phyloP scores from a whole-genome alignment of 2,888 invertebrate species.

The Deilephila elpenor region DNA sequence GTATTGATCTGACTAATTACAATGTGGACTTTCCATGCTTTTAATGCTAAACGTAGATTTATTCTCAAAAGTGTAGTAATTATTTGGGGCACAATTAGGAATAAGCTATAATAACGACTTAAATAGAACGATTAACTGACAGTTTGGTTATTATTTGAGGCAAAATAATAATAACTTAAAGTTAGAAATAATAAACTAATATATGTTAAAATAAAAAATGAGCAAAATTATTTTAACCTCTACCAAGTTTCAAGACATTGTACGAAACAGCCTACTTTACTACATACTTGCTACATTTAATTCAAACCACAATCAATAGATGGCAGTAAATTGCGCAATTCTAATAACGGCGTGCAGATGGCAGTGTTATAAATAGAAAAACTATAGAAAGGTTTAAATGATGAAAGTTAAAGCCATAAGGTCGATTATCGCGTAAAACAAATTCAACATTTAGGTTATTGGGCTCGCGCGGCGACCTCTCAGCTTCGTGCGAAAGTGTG shows the following conservation, averaged over 20 bases:
- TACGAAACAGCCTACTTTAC: neutral
- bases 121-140: too few relatives aligned
- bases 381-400: slow-evolving; percentile 42
- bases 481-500: slow-evolving; percentile 72
- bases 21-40: neutral
- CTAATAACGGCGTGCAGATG: slow-evolving; percentile 46
- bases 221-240: neutral
- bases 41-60: too few relatives aligned
- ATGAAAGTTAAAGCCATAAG: slow-evolving; percentile 46
- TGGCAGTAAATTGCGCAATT: slow-evolving; percentile 43
- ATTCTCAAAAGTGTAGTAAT: neutral
- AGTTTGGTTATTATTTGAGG: neutral
- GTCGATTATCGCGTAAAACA: slow-evolving; percentile 53
- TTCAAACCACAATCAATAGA: slow-evolving; percentile 41
- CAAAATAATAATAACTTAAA: neutral
- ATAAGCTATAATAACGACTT: neutral
- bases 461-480: slow-evolving; percentile 67
- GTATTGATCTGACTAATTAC: neutral
- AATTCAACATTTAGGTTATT: slow-evolving; percentile 71
- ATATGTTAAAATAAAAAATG: neutral
- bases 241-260: neutral
- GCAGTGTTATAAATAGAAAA: slow-evolving; percentile 40
- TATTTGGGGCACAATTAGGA: neutral
- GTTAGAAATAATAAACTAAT: neutral
- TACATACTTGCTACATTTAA: slow-evolving; percentile 25